These are phyloP conservation scores for Bellardia pandia DNA, from an alignment of 2,888 invertebrate species.

Conservation along the genomic window DNA sequence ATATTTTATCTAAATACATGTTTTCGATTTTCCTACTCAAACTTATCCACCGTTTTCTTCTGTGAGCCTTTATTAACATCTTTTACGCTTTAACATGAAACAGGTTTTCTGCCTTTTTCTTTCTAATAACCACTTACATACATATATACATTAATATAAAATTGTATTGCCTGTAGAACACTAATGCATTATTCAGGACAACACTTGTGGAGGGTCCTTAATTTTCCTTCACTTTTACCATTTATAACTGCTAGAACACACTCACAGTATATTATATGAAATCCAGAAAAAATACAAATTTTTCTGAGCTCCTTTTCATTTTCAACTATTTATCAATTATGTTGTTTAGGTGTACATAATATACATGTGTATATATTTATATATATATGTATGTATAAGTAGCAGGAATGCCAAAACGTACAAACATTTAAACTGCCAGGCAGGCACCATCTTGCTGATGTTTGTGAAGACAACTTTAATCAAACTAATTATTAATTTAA, in stretches of 20 bases:
- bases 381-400: not conserved
- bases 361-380: too few species aligned
- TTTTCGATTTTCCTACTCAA: not conserved
- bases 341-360: not conserved
- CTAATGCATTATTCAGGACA: slow-evolving; percentile 35
- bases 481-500: slow-evolving; percentile 84
- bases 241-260: not conserved
- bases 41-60: not conserved
- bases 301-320: not conserved
- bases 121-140: slow-evolving; percentile 53
- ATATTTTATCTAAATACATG: not conserved
- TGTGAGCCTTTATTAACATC: slow-evolving; percentile 31
- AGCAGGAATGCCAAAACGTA: not conserved
- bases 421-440: not conserved
- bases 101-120: not conserved
- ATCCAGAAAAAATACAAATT: not conserved
- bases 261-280: not conserved
- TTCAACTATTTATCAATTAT: not conserved
- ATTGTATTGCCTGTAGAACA: slow-evolving; percentile 26
- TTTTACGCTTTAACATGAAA: not conserved
- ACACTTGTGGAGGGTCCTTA: not conserved
- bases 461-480: slow-evolving; percentile 79
- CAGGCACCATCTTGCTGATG: slow-evolving; percentile 20
- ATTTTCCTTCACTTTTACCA: not conserved
- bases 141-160: slow-evolving; percentile 38